Evolutionary conservation across 2,888 invertebrate genomes (phyloP), one percentile per base, ranked within the genome.

Genomic region (Lottia scabra): DNA sequence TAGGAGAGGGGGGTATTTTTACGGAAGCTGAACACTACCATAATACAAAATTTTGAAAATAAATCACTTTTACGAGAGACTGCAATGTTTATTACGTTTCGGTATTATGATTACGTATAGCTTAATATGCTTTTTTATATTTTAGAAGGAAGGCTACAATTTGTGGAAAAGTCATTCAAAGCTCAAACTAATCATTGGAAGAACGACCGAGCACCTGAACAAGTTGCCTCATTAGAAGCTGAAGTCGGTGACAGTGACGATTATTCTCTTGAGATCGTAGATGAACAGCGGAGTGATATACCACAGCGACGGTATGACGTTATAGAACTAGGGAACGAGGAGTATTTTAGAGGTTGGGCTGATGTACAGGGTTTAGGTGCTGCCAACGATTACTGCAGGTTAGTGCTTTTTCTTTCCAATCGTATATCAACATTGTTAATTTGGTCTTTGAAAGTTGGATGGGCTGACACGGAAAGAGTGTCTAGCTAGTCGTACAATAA

Each of bases 341-440:
- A 66, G 16, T 74, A 74, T 15, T 83, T 80, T 68, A 77, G 75
- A 10, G 83, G 83, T 26, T 83, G 83, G 83, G 80, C 77, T 0
- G 83, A 83, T 65, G 79, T 83, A 0, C 83, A 83, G 65, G 83
- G 83, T 0, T 74, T 72, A 12, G 83, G 83, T 2, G 78, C 80
- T 26, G 80, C 80, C n/a, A 82, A 82, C 64, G 83, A 83, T 66
- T 83, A 83, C 72, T 83, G 83, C 80, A 75, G 83, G 83, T 83
- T 62, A 48, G 67, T 8, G n/a, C 2, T 13, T 16, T 63, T 43
- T 0, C 12, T 16, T 43, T 38, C 38, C 38, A 10, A 38, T 38
- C 38, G 38, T 38, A 8, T 38, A 38, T 5, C 5, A 38, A 38
- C 6, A 30, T 30, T 30, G 2, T 30, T 30, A 6, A 6, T n/a